phyloP scores from a whole-genome alignment of 2,113 vertebrate genomes.

The Ptilonorhynchus violaceus region DNA sequence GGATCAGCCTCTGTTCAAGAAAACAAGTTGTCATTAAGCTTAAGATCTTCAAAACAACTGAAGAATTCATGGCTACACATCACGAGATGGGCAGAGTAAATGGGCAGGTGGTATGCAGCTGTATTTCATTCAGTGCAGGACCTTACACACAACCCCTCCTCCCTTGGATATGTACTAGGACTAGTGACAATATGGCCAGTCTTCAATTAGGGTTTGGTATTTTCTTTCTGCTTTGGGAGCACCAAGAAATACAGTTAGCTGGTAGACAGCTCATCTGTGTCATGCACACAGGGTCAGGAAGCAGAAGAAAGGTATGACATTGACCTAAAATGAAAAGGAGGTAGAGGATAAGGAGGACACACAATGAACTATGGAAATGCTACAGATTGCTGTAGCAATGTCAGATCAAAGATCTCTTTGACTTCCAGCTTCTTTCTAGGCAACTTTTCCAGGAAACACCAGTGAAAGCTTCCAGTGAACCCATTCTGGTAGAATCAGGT shows the following conservation, averaged over 20 bases:
- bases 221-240: neutral
- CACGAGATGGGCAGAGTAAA: constrained; percentile 37
- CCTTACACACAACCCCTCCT: neutral
- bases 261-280: neutral
- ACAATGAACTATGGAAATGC: neutral
- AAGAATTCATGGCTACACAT: constrained; percentile 37
- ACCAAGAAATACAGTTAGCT: neutral
- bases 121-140: neutral
- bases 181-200: neutral
- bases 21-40: constrained; percentile 63
- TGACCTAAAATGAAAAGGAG: neutral
- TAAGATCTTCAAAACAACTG: constrained; percentile 63
- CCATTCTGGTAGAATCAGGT: neutral
- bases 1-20: constrained; percentile 15
- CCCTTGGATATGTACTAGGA: neutral
- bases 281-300: neutral
- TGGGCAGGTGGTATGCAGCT: constrained; percentile 54
- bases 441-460: neutral
- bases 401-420: neutral
- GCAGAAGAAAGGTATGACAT: neutral
- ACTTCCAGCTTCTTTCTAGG: neutral
- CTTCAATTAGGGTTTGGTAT: neutral
- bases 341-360: neutral
- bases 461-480: neutral
- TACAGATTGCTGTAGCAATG: neutral